Base-by-base conservation (phyloP, 2,888 invertebrate species). In the Eurytoma californica region DNA sequence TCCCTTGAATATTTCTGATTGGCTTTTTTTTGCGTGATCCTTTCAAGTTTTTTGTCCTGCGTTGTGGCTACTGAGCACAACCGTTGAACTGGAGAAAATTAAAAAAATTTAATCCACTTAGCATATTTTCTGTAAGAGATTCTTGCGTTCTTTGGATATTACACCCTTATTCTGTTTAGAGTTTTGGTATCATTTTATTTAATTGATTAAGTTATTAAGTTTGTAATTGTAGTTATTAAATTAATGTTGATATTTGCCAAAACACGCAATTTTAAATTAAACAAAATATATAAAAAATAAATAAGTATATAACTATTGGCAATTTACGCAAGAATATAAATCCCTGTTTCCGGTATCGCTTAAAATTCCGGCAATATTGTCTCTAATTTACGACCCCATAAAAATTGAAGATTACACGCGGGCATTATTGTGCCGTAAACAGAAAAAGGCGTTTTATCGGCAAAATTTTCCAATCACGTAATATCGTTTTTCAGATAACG, bases 21-120 rank as follows among this genome's bases (percentile, higher is more conserved):
- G 7, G 60, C 51, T 20, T 53, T 57, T 24, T 60, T 58, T 75
- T 24, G 5, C 3, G 30, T 20, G 39, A 12, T 12, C 12, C 55
- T 24, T 39, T 16, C 63, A 58, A 58, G 13, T 63, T 63, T 61
- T 53, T 63, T 58, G 30, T 13, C 58, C 9, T 28, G 12, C 18
- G 68, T 14, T 55, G 73, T 66, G 47, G 24, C 55, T 75, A 18
- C 72, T 77, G 47, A n/a, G 82, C n/a, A 80, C n/a, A n/a, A 24
- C 49, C 65, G 12, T 24, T 24, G 1, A 24, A 24, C 16, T 66
- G 72, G 51, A 75, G 39, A 49, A 49, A 80, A 82, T 83, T 83
- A 81, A 72, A 84, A 39, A 83, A 84, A 83, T 82, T 72, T 57
- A 81, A 84, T 83, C 84, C 81, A 83, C 79, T 85, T 83, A 82